Conservation (phyloP, 2,113 vertebrate genomes). For the Neomonachus schauinslandi region DNA sequence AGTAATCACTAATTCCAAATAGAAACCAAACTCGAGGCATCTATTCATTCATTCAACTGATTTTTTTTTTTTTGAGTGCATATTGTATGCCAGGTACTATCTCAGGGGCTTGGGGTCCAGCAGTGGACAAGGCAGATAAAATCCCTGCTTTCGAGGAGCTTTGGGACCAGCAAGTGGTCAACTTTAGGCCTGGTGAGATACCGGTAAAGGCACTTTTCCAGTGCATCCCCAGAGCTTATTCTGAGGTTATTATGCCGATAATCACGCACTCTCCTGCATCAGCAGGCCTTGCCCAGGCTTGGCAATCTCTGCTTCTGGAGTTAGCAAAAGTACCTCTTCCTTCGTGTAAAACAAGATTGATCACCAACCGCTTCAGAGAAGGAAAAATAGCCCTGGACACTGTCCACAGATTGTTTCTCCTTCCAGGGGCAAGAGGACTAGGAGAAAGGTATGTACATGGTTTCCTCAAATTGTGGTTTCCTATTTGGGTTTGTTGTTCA, state of each 20-base stretch:
- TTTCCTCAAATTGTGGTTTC: constrained; percentile 64
- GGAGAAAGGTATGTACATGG: neutral
- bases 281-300: neutral
- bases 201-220: neutral
- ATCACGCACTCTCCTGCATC: neutral
- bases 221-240: neutral
- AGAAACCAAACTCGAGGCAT: neutral
- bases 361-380: neutral
- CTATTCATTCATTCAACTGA: neutral
- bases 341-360: constrained; percentile 20
- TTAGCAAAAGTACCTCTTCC: neutral
- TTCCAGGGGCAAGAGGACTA: neutral
- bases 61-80: neutral
- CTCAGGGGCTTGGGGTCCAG: neutral
- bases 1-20: neutral
- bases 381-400: neutral
- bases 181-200: neutral
- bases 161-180: neutral
- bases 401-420: neutral
- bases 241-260: neutral
- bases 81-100: neutral
- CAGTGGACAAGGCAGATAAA: neutral
- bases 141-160: neutral
- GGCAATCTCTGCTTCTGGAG: neutral
- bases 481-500: constrained; percentile 46